Evolutionary conservation across 2,797 vertebrate genomes (phyloP), one percentile per base, ranked within the genome.

Genomic region (Gila robusta): DNA sequence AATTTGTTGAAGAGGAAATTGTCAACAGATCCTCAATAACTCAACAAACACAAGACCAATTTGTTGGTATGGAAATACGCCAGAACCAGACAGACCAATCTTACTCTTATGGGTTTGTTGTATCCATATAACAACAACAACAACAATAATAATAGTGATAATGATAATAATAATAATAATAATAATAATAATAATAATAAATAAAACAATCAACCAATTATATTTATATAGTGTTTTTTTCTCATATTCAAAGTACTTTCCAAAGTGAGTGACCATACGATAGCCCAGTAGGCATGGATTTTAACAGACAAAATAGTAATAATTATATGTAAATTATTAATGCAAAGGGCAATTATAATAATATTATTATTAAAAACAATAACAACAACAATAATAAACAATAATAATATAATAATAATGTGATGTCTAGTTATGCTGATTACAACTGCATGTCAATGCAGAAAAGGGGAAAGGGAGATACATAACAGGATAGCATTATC

Each of bases 1-100:
- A 93, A 96, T 96, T 96, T 95, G 96, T 96, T 98, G 94, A 94
- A 96, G 96, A 96, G 95, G 96, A 97, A 97, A 96, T 96, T 95
- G 95, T 96, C 92, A 94, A 97, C 94, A 96, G 95, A 96, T 96
- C 94, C 93, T 89, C 90, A 90, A 90, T 93, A 95, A 95, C 92
- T 96, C 88, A 72, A 92, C 96, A 96, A 97, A 97, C 93, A 96
- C 37, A 54, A 87, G 83, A 87, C 44, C 73, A 88, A 85, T 92
- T 91, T 91, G 83, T 92, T 54, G 67, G 84, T 76, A 91, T 89
- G 79, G 89, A 94, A 91, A 92, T 85, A 83, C 89, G 88, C 90
- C 77, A 87, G 82, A 91, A 86, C 87, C 91, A 81, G 23, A 39
- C 70, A 82, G 10, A 84, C 77, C 87, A 69, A 81, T 83, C 77